Conservation (phyloP, 2,113 vertebrate genomes). For the Okapia johnstoni region DNA sequence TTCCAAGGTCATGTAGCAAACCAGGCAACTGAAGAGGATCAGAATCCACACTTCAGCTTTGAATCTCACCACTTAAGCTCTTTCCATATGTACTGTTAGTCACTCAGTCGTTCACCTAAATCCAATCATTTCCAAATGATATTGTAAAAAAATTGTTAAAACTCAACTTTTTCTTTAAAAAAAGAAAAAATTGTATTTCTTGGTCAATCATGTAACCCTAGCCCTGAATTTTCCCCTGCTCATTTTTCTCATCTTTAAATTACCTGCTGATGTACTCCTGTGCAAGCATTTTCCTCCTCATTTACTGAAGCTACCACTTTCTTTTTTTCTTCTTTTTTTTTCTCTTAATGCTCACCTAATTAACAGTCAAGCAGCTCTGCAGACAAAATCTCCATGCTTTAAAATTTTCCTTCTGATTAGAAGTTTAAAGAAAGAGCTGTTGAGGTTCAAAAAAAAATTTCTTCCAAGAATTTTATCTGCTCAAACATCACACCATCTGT, state of each 20-base stretch:
- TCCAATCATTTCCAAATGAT: slow-evolving; percentile 15
- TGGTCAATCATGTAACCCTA: slow-evolving; percentile 22
- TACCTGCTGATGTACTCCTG: slow-evolving; percentile 57
- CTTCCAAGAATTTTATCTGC: background rate
- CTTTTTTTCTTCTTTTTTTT: background rate
- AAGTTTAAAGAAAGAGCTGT: slow-evolving; percentile 30
- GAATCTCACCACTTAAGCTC: background rate
- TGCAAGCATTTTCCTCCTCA: slow-evolving; percentile 52
- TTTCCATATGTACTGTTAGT: background rate
- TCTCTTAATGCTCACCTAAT: slow-evolving; percentile 50
- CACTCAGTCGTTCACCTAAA: background rate
- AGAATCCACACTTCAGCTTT: background rate
- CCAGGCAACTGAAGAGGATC: background rate
- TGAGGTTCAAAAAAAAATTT: slow-evolving; percentile 6
- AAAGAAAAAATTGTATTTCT: slow-evolving; percentile 27
- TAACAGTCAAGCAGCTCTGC: slow-evolving; percentile 62
- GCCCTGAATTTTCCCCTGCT: slow-evolving; percentile 15
- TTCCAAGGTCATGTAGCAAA: background rate
- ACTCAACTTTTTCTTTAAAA: background rate
- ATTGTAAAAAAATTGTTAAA: slow-evolving; percentile 18
- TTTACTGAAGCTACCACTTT: slow-evolving; percentile 40
- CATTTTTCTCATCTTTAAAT: slow-evolving; percentile 61
- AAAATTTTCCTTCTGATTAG: slow-evolving; percentile 55
- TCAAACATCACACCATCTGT: background rate
- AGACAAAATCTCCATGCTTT: slow-evolving; percentile 44